Percentiles rank a stretch among this genome's conserved stretches.
Conservation (phyloP, 2,113 vertebrate genomes). For the Ivindomyrus marchei region DNA sequence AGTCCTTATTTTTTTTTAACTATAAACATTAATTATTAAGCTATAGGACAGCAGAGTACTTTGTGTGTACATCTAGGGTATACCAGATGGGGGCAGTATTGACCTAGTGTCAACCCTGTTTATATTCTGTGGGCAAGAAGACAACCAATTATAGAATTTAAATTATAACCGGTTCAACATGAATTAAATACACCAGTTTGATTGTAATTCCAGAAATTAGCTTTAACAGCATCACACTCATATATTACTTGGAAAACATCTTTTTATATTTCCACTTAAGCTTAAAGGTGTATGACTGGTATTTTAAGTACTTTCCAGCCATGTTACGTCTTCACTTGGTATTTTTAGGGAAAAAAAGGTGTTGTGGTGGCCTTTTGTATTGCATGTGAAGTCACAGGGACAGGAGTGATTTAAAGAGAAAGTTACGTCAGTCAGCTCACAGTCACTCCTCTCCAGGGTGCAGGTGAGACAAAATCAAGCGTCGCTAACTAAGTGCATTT, state of each 20-base stretch:
- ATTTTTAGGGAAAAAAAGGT: background rate
- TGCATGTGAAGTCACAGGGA: background rate
- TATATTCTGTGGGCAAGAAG: background rate
- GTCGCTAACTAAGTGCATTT: background rate
- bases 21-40: background rate
- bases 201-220: background rate
- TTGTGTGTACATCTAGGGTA: background rate
- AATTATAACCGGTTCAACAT: background rate
- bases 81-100: constrained; percentile 15
- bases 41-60: background rate
- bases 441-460: background rate
- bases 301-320: background rate
- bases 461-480: background rate
- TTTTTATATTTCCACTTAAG: background rate
- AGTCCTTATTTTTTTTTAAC: background rate
- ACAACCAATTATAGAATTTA: background rate
- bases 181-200: background rate
- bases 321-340: background rate
- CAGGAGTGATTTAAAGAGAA: background rate
- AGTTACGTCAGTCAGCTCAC: background rate
- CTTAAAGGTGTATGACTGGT: background rate
- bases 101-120: background rate
- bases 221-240: background rate
- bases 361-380: background rate
- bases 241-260: background rate